Conservation (phyloP, 1,140 invertebrate species). For the Oreohelix idahoensis region DNA sequence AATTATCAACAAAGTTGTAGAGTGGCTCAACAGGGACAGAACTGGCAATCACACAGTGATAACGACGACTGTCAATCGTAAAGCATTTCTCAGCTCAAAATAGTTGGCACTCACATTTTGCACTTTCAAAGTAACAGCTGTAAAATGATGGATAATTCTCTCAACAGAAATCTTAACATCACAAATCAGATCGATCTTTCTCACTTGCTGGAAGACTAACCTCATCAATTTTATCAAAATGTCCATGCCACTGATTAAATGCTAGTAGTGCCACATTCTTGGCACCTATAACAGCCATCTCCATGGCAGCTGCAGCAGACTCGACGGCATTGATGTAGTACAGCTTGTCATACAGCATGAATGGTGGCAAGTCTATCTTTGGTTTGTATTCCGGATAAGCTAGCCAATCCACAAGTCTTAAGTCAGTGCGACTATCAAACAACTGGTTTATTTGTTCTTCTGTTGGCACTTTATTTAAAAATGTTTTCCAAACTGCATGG, state of each 20-base stretch:
- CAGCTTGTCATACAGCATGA: slow-evolving; percentile 76
- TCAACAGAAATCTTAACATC: too few species aligned
- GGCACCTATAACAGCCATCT: slow-evolving; percentile 80
- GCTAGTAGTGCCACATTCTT: slow-evolving; percentile 80
- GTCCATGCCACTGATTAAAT: slow-evolving; percentile 65
- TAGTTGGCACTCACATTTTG: too few species aligned
- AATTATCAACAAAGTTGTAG: too few species aligned
- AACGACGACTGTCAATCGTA: too few species aligned
- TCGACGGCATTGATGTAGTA: slow-evolving; percentile 82
- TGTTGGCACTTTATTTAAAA: slow-evolving; percentile 44
- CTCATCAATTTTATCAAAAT: slow-evolving; percentile 68
- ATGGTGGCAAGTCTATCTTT: slow-evolving; percentile 72
- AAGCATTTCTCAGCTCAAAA: too few species aligned
- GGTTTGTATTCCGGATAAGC: slow-evolving; percentile 79
- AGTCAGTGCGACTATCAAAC: slow-evolving; percentile 74
- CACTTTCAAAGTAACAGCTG: too few species aligned
- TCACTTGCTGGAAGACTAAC: slow-evolving; percentile 13
- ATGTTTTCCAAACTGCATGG: slow-evolving; percentile 75
- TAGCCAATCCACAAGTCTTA: slow-evolving; percentile 75
- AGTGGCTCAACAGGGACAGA: too few species aligned
- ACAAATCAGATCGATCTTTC: neutral
- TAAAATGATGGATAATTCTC: too few species aligned
- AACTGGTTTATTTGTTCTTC: slow-evolving; percentile 72
- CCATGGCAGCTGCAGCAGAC: slow-evolving; percentile 82
- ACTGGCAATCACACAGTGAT: too few species aligned